These are phyloP conservation scores for Cynoglossus semilaevis DNA, from an alignment of 2,113 vertebrate species.

Conservation along the genomic window DNA sequence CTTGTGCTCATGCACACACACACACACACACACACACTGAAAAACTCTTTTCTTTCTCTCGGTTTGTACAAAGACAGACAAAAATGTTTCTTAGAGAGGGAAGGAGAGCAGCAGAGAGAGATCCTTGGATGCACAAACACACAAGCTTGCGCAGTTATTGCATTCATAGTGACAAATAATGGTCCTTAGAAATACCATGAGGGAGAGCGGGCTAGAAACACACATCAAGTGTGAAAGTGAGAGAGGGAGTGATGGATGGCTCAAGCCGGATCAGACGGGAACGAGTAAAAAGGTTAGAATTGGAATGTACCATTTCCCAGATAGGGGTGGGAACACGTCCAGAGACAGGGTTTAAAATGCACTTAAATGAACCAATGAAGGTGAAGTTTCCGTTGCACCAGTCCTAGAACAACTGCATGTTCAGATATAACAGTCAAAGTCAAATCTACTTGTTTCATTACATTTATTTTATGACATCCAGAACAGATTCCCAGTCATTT, in stretches of 20 bases:
- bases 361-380: too few species aligned
- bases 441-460: too few species aligned
- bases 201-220: conserved; percentile 16
- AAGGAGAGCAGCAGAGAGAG: not conserved
- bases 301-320: conserved; percentile 24
- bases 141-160: conserved; percentile 1
- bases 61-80: conserved; percentile 23
- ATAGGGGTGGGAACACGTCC: not conserved
- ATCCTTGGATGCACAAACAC: not conserved
- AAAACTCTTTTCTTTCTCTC: not conserved
- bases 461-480: too few species aligned
- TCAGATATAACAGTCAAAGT: too few species aligned
- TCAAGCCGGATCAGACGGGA: conserved; percentile 29
- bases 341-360: too few species aligned
- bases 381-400: too few species aligned
- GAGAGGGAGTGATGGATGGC: conserved; percentile 35
- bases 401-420: too few species aligned
- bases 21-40: conserved; percentile 5
- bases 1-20: conserved; percentile 1
- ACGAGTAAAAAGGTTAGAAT: conserved; percentile 40
- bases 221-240: conserved; percentile 9
- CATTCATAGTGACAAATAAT: conserved; percentile 40
- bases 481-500: too few species aligned
- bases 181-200: conserved; percentile 15
- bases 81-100: conserved; percentile 1